Evolutionary conservation across 1,140 invertebrate species (phyloP).

Genomic region (Pteromalus puparum): DNA sequence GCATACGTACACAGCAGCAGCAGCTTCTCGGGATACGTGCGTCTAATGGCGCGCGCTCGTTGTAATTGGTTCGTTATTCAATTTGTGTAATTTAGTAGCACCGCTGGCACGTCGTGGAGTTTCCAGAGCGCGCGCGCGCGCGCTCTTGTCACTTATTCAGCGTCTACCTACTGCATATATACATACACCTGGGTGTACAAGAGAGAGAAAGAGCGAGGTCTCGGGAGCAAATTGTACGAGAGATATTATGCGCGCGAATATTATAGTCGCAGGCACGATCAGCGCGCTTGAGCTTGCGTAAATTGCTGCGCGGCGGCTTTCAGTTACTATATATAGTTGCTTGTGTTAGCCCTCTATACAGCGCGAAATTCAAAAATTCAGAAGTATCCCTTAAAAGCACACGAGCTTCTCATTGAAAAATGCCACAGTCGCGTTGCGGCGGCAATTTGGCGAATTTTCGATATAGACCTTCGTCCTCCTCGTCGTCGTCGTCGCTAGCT

Average conservation of each 20-base stretch:
- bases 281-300: too few species aligned
- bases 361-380: background rate
- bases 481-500: background rate
- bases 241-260: too few species aligned
- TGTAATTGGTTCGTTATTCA: slow-evolving; percentile 69
- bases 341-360: too few species aligned
- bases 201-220: background rate
- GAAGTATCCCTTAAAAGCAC: too few species aligned
- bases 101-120: background rate
- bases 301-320: too few species aligned
- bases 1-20: slow-evolving; percentile 27
- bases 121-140: background rate
- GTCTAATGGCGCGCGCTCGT: slow-evolving; percentile 61
- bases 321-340: too few species aligned
- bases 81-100: slow-evolving; percentile 63
- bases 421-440: background rate
- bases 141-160: slow-evolving; percentile 23
- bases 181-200: background rate
- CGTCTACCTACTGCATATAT: background rate
- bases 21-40: slow-evolving; percentile 57
- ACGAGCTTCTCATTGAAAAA: background rate
- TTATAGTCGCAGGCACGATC: too few species aligned
- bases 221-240: too few species aligned
- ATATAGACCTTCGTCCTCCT: background rate
- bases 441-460: slow-evolving; percentile 26